Base-by-base conservation (phyloP, 2,888 invertebrate genomes). In the Neoscelio sp. region DNA sequence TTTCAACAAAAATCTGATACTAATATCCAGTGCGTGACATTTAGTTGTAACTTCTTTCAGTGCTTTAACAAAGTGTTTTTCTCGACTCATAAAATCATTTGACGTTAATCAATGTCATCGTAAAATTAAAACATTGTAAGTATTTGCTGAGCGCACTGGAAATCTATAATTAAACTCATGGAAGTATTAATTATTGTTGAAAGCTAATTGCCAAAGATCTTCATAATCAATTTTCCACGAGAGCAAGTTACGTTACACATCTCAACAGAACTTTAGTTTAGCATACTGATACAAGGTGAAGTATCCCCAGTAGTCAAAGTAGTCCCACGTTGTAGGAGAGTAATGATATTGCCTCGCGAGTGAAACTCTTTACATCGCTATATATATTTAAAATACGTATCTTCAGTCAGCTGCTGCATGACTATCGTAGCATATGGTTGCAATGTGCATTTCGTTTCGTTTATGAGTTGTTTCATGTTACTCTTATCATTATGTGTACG, bases 361-460 rank as follows among this genome's bases (percentile, higher is more conserved):
- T 18, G 2, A 30, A 50, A 50, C 13, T 12, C 50, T 30, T 30
- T 50, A 15, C 26, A 30, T 28, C 13, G 10, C 17, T 40, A 52
- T 17, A 52, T 8, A 35, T 35, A 12, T 26, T 30, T 46, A 58
- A 46, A 56, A 56, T 46, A 52, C 20, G 13, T 30, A 38, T 13
- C 23, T 68, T 68, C 44, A 28, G 40, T 26, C 13, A 54, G 56
- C 46, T 46, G 56, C 18, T 35, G 30, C 20, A 17, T 15, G 15
- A 23, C 18, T 30, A 17, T 56, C 13, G 68, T 28, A 35, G 20
- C 70, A 70, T 48, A 40, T 70, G 70, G 48, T 50, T 13, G 20
- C 30, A 40, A 48, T 70, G 50, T 56, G 46, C 35, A 68, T 33
- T 54, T 44, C 35, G 52, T 54, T 54, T 54, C 44, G 67, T 50